A percentile compares a stretch with the other conserved stretches of the same genome.
Conservation (phyloP, 2,797 vertebrate genomes). For the Thaleichthys pacificus region DNA sequence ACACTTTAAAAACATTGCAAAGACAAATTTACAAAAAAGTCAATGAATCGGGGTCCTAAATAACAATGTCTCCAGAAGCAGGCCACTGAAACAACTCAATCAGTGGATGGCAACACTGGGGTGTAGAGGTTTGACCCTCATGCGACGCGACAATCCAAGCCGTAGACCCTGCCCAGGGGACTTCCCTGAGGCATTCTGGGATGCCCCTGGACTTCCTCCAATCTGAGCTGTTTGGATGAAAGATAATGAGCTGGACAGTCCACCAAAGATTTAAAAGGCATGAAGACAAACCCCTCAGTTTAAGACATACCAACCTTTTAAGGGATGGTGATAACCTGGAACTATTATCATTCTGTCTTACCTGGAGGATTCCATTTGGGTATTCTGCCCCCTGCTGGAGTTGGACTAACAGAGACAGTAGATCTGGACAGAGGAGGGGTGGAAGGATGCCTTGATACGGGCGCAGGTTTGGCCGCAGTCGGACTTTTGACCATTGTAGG, state of each 20-base stretch:
- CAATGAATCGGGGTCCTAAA: background rate
- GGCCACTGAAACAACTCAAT: conserved; percentile 23
- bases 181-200: conserved; percentile 56
- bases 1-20: background rate
- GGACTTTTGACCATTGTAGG: conserved; percentile 49
- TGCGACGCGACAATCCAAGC: conserved; percentile 88
- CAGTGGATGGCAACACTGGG: conserved; percentile 75
- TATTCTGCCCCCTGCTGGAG: conserved; percentile 71
- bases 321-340: background rate
- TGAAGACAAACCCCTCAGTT: background rate
- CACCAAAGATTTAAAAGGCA: background rate
- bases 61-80: background rate
- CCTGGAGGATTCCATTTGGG: conserved; percentile 92
- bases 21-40: background rate
- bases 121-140: conserved; percentile 90
- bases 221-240: conserved; percentile 67
- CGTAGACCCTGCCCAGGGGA: conserved; percentile 87
- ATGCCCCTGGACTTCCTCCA: conserved; percentile 66
- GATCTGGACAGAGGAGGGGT: conserved; percentile 60
- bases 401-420: conserved; percentile 68
- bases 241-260: background rate
- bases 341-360: conserved; percentile 43
- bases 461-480: conserved; percentile 40
- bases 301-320: background rate
- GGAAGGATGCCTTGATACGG: conserved; percentile 30